These are phyloP conservation scores for Poicephalus gulielmi DNA, from an alignment of 2,113 vertebrate species.

Conservation along the genomic window DNA sequence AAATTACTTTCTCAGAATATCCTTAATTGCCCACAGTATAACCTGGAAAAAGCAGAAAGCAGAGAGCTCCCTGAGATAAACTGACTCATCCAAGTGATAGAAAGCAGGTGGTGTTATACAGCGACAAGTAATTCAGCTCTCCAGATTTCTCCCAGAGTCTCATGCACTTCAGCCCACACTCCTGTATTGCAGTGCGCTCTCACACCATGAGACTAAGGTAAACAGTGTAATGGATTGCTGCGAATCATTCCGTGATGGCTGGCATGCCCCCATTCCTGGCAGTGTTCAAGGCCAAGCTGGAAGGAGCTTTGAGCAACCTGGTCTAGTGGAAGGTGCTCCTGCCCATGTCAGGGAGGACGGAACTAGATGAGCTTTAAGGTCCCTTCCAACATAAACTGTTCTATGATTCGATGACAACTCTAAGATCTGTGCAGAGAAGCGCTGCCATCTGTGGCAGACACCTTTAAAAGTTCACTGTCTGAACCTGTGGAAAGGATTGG, in stretches of 20 bases:
- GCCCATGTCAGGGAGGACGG: background rate
- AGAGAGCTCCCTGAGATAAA: background rate
- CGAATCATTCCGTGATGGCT: background rate
- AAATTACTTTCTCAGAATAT: background rate
- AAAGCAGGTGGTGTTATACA: background rate
- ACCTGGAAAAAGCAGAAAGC: background rate
- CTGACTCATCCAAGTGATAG: rapidly evolving
- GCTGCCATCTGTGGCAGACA: background rate
- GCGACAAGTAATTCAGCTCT: background rate
- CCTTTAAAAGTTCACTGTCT: background rate
- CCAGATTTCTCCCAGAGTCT: rapidly evolving
- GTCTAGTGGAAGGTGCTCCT: background rate
- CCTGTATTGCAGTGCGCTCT: background rate
- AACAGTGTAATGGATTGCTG: rapidly evolving
- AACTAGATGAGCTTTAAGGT: background rate
- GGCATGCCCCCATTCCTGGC: background rate
- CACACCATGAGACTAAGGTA: background rate
- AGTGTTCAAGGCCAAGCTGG: background rate
- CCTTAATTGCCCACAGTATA: background rate
- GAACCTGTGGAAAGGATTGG: background rate
- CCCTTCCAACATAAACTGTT: background rate
- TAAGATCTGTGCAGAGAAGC: background rate
- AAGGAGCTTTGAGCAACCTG: background rate
- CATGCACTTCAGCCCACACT: background rate
- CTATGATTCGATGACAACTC: background rate